Evolutionary conservation across 1,140 invertebrate species (phyloP).

Genomic region (Lepidurus packardi): DNA sequence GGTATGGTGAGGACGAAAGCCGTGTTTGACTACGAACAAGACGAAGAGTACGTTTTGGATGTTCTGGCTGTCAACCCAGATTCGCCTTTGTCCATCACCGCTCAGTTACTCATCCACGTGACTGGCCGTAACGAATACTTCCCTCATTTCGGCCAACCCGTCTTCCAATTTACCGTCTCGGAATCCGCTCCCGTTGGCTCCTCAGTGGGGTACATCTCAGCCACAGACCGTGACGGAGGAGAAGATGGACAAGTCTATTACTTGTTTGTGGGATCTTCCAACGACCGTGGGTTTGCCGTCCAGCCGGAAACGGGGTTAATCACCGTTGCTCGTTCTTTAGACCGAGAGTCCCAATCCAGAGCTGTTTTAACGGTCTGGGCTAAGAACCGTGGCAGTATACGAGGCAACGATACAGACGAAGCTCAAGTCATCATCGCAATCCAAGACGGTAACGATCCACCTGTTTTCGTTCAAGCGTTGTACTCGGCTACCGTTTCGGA

Average conservation of each 20-base stretch:
- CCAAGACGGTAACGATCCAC: constrained; percentile 92
- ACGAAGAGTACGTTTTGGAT: constrained; percentile 66
- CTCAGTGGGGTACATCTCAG: constrained; percentile 75
- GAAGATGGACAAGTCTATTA: constrained; percentile 87
- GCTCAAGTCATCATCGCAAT: constrained; percentile 87
- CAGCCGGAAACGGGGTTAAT: constrained; percentile 77
- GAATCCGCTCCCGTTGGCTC: constrained; percentile 84
- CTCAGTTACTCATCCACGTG: constrained; percentile 67
- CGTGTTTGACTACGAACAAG: constrained; percentile 84
- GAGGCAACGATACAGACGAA: constrained; percentile 85
- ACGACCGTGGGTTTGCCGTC: constrained; percentile 83
- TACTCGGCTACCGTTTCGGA: constrained; percentile 66
- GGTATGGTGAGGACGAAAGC: constrained; percentile 69
- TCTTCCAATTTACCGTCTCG: constrained; percentile 88
- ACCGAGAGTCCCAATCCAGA: constrained; percentile 83
- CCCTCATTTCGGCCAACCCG: constrained; percentile 82
- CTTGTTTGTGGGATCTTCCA: constrained; percentile 84
- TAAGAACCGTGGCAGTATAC: constrained; percentile 86
- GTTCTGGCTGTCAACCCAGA: constrained; percentile 83
- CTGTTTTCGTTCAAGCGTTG: constrained; percentile 70
- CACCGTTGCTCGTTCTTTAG: constrained; percentile 70
- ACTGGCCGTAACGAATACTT: constrained; percentile 88
- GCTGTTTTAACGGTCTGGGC: constrained; percentile 86
- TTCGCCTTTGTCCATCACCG: constrained; percentile 67
- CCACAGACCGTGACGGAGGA: constrained; percentile 86